Base-by-base conservation (phyloP, 1,140 invertebrate species). In the Rhynchophorus ferrugineus region DNA sequence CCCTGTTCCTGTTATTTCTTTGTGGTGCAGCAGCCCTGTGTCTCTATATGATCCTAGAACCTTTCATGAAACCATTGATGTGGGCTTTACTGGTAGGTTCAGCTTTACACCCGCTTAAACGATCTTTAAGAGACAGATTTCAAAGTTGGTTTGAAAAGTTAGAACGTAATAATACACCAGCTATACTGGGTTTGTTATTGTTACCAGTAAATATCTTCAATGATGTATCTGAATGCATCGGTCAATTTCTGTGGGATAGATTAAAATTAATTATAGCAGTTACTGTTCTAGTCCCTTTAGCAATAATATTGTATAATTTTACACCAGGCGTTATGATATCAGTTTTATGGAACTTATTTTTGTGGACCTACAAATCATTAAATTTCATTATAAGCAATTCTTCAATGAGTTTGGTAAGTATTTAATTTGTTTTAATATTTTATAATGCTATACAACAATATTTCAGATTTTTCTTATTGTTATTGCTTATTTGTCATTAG, bases 31-130 rank as follows among this genome's bases (percentile, higher is more conserved):
- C 84, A 8, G 75, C 81, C 18, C 86, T 82, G 61, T 87, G 89
- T 3, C 76, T 95, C 11, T 94, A 90, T 65, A 80, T 85, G 54
- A 84, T 92, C 39, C 70, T 96, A 3, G 84, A 89, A 64, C 90
- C 92, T 0, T 98, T 97, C 71, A 78, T 96, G 13, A 86, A 90
- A 61, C 90, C 94, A 0, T 66, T 98, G 22, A 78, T 96, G 50
- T 98, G 94, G 94, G 93, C 94, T 3, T 71, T 96, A 38, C 69
- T 98, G 11, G 91, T 91, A 68, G 91, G 91, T 9, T 89, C 89
- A 6, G 84, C 92, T 24, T 74, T 96, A 18, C 87, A 93, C 69
- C 91, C 91, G 0, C 85, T 94, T 59, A 96, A 96, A 65, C 76
- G 81, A 47, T 81, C 79, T 21, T 64, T 93, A 9, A 80, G 84